phyloP scores from a whole-genome alignment of 2,113 vertebrate genomes.

The Heliornis fulica region DNA sequence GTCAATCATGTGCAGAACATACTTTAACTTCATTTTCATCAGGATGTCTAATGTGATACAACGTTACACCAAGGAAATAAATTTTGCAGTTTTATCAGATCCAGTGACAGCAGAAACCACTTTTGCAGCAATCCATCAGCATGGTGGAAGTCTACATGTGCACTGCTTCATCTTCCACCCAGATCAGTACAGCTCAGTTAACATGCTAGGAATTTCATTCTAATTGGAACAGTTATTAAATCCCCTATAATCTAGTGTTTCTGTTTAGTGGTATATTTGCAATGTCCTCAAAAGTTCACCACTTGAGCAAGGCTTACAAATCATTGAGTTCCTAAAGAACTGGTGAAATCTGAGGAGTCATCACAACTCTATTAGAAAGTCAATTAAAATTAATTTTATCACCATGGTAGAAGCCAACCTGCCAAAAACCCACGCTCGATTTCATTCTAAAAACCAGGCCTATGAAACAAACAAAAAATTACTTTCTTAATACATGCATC shows the following conservation, averaged over 20 bases:
- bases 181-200: background rate
- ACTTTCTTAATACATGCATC: background rate
- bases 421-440: background rate
- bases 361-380: background rate
- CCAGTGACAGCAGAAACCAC: constrained; percentile 23
- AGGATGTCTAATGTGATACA: background rate
- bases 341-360: background rate
- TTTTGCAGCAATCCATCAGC: constrained; percentile 23
- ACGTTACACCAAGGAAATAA: constrained; percentile 37
- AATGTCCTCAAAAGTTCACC: background rate
- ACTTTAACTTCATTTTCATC: constrained; percentile 33
- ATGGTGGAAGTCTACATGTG: background rate
- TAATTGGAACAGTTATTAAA: constrained; percentile 12
- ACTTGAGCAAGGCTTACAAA: background rate
- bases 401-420: background rate
- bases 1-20: background rate
- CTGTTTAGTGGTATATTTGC: background rate
- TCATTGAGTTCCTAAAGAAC: background rate
- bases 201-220: background rate
- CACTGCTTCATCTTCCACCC: background rate
- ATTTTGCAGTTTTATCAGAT: constrained; percentile 28
- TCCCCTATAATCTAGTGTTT: background rate
- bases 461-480: background rate
- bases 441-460: background rate
- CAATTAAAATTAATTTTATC: background rate